These are phyloP conservation scores for Pristionchus mayeri DNA, from an alignment of 2,888 invertebrate genomes.

Conservation along the genomic window DNA sequence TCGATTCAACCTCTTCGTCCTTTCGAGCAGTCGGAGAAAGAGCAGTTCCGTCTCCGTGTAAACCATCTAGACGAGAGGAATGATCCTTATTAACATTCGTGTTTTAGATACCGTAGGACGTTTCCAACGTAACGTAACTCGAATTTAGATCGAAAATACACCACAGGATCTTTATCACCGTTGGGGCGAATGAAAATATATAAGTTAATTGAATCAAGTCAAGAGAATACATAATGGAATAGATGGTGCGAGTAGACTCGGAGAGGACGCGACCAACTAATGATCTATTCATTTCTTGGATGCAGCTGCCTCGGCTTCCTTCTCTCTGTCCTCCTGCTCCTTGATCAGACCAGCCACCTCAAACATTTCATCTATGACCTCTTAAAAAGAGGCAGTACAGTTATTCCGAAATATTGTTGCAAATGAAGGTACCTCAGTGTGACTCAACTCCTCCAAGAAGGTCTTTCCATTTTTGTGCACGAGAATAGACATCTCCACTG, in stretches of 20 bases:
- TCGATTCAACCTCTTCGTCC: constrained; percentile 65
- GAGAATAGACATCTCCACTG: constrained; percentile 79
- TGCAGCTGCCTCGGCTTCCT: constrained; percentile 77
- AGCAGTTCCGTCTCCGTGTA: constrained; percentile 58
- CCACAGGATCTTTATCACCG: constrained; percentile 34
- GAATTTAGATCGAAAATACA: neutral
- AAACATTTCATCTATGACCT: neutral
- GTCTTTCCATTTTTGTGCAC: constrained; percentile 78
- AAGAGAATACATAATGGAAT: constrained; percentile 2
- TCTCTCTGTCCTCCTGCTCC: constrained; percentile 78
- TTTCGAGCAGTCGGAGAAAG: constrained; percentile 67
- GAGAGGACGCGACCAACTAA: neutral
- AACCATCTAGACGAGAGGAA: constrained; percentile 3
- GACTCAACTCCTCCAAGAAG: constrained; percentile 77
- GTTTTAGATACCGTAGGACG: neutral
- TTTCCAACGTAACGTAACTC: neutral
- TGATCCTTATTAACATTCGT: neutral
- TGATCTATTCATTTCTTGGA: constrained; percentile 24
- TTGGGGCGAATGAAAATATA: neutral
- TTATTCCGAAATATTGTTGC: neutral
- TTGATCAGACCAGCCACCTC: constrained; percentile 76
- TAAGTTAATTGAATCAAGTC: constrained; percentile 10
- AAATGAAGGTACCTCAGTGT: constrained; percentile 72
- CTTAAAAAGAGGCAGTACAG: neutral
- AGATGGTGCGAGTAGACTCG: neutral